phyloP scores from a whole-genome alignment of 1,140 invertebrate genomes.

The Apis florea region DNA sequence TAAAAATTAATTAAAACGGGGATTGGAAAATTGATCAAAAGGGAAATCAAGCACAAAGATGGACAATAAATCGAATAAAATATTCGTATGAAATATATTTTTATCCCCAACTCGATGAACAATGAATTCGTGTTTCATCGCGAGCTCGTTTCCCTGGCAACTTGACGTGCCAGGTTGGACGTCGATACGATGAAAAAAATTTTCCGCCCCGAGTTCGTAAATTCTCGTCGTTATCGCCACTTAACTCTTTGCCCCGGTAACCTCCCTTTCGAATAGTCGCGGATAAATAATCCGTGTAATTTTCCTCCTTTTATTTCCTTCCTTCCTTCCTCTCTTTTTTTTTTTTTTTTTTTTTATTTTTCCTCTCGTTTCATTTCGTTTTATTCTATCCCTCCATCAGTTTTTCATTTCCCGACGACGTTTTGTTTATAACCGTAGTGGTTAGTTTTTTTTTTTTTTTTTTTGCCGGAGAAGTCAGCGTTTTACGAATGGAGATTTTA shows the following conservation, averaged over 20 bases:
- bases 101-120: background rate
- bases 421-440: constrained; percentile 35
- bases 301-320: background rate
- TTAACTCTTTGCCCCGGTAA: constrained; percentile 8
- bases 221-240: constrained; percentile 25
- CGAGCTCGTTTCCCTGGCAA: background rate
- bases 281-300: constrained; percentile 19
- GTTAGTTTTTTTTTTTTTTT: background rate
- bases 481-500: constrained; percentile 40
- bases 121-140: background rate
- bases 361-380: background rate
- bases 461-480: background rate
- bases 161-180: background rate
- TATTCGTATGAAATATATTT: background rate
- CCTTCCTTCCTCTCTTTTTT: background rate
- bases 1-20: too few relatives aligned
- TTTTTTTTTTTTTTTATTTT: background rate
- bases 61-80: too few relatives aligned
- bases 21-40: too few relatives aligned
- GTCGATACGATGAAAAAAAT: constrained; percentile 35
- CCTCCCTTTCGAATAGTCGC: constrained; percentile 10
- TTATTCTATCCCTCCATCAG: background rate
- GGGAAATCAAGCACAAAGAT: too few relatives aligned
- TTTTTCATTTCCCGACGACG: constrained; percentile 13
- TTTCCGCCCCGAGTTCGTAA: constrained; percentile 9